A percentile compares a stretch with the other conserved stretches of the same genome.
phyloP scores from a whole-genome alignment of 2,113 vertebrate species.

The Notechis scutatus region DNA sequence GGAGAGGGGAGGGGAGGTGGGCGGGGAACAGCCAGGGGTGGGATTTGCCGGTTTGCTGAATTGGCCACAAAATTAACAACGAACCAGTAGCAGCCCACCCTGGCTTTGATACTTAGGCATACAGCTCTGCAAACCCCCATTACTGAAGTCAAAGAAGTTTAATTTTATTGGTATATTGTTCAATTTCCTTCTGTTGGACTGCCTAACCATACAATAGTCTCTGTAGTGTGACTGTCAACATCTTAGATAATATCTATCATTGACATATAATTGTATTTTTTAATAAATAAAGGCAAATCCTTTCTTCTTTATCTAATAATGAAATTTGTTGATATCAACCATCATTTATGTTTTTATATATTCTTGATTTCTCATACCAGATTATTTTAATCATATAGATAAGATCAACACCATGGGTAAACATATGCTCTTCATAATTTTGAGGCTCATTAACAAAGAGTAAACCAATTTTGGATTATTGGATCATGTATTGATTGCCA shows the following conservation, averaged over 20 bases:
- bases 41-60: too few species aligned
- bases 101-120: too few species aligned
- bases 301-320: constrained; percentile 5
- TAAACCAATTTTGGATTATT: not conserved
- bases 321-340: not conserved
- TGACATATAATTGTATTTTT: not conserved
- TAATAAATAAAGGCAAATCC: not conserved
- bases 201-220: too few species aligned
- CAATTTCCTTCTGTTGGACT: constrained; percentile 50
- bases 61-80: too few species aligned
- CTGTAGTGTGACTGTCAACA: too few species aligned
- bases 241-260: too few species aligned
- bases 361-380: not conserved
- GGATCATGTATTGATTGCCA: not conserved
- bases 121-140: not conserved
- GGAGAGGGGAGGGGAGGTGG: too few species aligned
- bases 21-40: too few species aligned
- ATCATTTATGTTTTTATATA: not conserved
- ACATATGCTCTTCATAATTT: not conserved
- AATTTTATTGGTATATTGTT: constrained; percentile 48
- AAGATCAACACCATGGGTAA: too few species aligned
- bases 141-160: not conserved
- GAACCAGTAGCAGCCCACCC: too few species aligned
- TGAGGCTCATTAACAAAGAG: not conserved
- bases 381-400: not conserved